Percentiles rank a stretch among this genome's conserved stretches.
Evolutionary conservation across 2,888 invertebrate species (phyloP).

Genomic region (Hesperia comma): DNA sequence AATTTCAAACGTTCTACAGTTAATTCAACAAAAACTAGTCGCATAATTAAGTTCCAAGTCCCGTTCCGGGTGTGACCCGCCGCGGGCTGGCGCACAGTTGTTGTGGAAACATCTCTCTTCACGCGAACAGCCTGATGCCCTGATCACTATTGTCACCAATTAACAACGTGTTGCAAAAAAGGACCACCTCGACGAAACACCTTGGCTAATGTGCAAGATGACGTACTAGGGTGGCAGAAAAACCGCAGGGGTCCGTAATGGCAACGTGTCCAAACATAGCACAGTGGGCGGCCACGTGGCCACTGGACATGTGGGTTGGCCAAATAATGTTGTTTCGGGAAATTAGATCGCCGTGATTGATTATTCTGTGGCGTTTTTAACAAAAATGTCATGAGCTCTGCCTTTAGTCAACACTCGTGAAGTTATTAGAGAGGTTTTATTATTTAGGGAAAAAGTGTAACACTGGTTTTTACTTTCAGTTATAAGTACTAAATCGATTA

Average conservation of each 20-base stretch:
- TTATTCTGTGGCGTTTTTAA: background rate
- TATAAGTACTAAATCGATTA: too few species aligned
- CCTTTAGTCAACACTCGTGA: background rate
- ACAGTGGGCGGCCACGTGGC: slow-evolving; percentile 62
- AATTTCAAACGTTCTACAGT: background rate
- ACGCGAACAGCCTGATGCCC: slow-evolving; percentile 66
- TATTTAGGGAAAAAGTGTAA: too few species aligned
- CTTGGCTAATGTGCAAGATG: slow-evolving; percentile 81
- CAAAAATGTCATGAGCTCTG: background rate
- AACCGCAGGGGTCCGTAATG: slow-evolving; percentile 74
- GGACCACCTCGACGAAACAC: slow-evolving; percentile 77
- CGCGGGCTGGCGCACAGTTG: slow-evolving; percentile 55
- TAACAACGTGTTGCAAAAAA: slow-evolving; percentile 72
- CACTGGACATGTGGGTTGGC: slow-evolving; percentile 15
- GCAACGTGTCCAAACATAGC: slow-evolving; percentile 73
- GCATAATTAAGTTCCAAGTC: background rate
- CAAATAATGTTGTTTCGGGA: slow-evolving; percentile 9
- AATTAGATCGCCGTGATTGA: slow-evolving; percentile 16
- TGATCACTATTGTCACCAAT: slow-evolving; percentile 82
- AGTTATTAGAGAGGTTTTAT: background rate
- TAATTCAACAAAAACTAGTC: background rate
- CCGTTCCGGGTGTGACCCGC: slow-evolving; percentile 1
- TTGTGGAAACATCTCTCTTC: slow-evolving; percentile 78
- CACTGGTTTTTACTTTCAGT: too few species aligned
- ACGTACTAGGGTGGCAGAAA: slow-evolving; percentile 66